These are phyloP conservation scores for Drosophila lacertosa DNA, from an alignment of 1,140 invertebrate genomes.

Conservation along the genomic window DNA sequence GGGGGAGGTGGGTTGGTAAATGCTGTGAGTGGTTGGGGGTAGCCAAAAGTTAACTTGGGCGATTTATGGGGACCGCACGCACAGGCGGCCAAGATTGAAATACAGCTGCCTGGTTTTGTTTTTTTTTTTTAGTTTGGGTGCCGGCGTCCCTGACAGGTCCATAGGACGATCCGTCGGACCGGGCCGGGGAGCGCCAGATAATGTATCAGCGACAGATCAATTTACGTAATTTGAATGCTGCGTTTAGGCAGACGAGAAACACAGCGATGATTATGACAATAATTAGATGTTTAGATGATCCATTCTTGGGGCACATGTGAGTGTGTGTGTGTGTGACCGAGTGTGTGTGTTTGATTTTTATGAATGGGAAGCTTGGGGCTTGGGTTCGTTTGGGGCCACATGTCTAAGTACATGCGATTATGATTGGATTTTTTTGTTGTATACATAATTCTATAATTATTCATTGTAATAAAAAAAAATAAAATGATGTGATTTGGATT, in stretches of 20 bases:
- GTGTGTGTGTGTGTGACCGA: not conserved
- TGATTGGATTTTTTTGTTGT: not conserved
- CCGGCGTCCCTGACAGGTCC: not conserved
- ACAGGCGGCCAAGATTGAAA: slow-evolving; percentile 22
- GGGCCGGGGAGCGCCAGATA: slow-evolving; percentile 41
- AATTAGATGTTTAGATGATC: slow-evolving; percentile 33
- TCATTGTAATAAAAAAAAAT: slow-evolving; percentile 6
- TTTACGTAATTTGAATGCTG: slow-evolving; percentile 71
- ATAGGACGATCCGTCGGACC: too few species aligned
- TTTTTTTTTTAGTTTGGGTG: too few species aligned
- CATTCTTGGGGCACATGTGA: too few species aligned
- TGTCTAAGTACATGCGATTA: not conserved
- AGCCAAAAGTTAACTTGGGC: slow-evolving; percentile 1
- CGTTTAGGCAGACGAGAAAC: slow-evolving; percentile 39
- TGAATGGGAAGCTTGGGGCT: slow-evolving; percentile 30
- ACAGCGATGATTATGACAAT: slow-evolving; percentile 40
- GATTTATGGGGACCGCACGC: slow-evolving; percentile 41
- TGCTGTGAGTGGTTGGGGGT: not conserved
- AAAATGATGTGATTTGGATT: not conserved
- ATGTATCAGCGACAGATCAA: slow-evolving; percentile 64
- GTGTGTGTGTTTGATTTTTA: slow-evolving; percentile 31
- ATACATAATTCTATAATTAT: slow-evolving; percentile 18
- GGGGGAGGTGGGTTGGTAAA: not conserved
- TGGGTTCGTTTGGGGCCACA: slow-evolving; percentile 8
- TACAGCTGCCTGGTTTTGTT: slow-evolving; percentile 25